phyloP scores from a whole-genome alignment of 2,797 vertebrate genomes.

The Bovichtus diacanthus region DNA sequence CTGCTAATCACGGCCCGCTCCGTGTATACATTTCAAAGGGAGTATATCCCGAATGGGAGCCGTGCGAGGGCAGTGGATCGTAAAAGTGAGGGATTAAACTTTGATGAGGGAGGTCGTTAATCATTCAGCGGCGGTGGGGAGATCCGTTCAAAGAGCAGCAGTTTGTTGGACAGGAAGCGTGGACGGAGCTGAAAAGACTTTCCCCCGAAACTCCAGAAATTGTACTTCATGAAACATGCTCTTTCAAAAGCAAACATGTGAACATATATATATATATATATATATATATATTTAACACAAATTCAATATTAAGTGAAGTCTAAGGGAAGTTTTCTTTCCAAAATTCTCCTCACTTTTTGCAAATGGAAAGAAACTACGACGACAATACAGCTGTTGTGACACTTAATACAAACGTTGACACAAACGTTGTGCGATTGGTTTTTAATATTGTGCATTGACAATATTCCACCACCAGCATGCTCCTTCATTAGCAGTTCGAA shows the following conservation, averaged over 20 bases:
- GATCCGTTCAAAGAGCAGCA: slow-evolving; percentile 35
- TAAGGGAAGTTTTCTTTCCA: no score
- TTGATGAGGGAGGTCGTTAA: slow-evolving; percentile 49
- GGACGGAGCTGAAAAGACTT: not conserved
- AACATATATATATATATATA: no score
- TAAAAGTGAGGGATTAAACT: slow-evolving; percentile 53
- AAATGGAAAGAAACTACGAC: no score
- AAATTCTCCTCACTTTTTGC: no score
- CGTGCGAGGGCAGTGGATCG: not conserved
- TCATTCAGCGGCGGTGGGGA: slow-evolving; percentile 36
- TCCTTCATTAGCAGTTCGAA: no score
- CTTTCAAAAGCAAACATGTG: not conserved
- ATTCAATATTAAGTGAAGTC: no score
- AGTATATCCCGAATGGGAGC: not conserved
- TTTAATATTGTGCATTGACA: no score
- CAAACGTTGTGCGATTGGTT: no score
- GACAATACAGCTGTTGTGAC: no score
- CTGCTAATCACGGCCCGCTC: not conserved
- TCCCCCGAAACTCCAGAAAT: not conserved
- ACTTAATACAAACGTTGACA: no score
- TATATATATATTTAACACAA: not conserved
- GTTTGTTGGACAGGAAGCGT: slow-evolving; percentile 3
- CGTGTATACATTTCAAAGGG: not conserved
- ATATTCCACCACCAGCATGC: no score
- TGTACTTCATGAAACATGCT: not conserved